Evolutionary conservation across 2,797 vertebrate species (phyloP).

Genomic region (Arrhamphus sclerolepis): DNA sequence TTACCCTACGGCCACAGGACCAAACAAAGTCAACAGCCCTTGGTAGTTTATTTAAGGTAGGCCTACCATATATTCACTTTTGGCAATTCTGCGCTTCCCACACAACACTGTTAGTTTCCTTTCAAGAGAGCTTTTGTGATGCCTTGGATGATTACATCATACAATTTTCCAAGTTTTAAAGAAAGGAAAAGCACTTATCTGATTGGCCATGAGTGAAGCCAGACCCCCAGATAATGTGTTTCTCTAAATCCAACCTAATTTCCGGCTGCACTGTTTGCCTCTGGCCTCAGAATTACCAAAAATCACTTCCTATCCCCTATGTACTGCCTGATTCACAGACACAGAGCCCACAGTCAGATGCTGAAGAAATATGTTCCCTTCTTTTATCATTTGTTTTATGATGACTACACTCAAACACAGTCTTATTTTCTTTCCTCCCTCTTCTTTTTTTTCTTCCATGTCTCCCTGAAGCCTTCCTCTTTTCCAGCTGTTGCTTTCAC

Average conservation of each 20-base stretch:
- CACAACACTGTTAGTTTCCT: slow-evolving; percentile 53
- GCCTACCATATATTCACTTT: slow-evolving; percentile 55
- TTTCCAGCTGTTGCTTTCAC: slow-evolving; percentile 22
- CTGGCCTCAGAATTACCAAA: slow-evolving; percentile 45
- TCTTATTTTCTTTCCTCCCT: slow-evolving; percentile 23
- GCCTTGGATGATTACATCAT: slow-evolving; percentile 54
- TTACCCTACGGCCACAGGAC: slow-evolving; percentile 53
- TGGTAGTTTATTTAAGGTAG: slow-evolving; percentile 65
- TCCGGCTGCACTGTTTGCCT: slow-evolving; percentile 52
- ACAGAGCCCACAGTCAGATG: slow-evolving; percentile 40
- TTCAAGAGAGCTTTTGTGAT: slow-evolving; percentile 47
- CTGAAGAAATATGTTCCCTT: slow-evolving; percentile 30
- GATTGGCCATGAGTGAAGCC: slow-evolving; percentile 58
- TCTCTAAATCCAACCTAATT: slow-evolving; percentile 66
- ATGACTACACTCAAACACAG: slow-evolving; percentile 38
- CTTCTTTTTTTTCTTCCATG: slow-evolving; percentile 11
- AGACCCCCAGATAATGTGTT: slow-evolving; percentile 60
- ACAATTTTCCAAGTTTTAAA: slow-evolving; percentile 50
- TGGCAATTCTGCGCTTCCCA: slow-evolving; percentile 43
- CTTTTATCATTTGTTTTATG: slow-evolving; percentile 52
- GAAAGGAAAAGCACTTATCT: slow-evolving; percentile 60
- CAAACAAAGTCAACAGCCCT: slow-evolving; percentile 57
- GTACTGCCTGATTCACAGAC: slow-evolving; percentile 35
- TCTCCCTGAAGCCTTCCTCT: slow-evolving; percentile 30
- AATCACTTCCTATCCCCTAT: slow-evolving; percentile 38